Evolutionary conservation across 2,797 vertebrate species (phyloP).

Genomic region (Lepus oiostolus): DNA sequence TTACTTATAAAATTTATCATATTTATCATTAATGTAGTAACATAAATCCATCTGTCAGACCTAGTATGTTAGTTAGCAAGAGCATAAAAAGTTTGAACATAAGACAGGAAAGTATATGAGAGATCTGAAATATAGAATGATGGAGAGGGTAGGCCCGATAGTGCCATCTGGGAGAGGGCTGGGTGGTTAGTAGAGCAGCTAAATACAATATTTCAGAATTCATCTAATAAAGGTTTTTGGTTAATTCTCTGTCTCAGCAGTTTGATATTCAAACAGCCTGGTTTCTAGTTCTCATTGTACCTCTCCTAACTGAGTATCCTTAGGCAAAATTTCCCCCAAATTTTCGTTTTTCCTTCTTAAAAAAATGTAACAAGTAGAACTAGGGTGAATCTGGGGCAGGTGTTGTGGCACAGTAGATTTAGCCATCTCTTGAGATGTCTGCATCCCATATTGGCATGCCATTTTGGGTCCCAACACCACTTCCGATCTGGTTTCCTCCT

Average conservation of each 20-base stretch:
- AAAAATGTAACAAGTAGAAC: not conserved
- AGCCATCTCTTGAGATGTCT: too few species aligned
- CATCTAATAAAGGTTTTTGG: not conserved
- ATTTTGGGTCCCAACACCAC: too few species aligned
- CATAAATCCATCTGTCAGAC: not conserved
- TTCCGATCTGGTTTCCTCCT: too few species aligned
- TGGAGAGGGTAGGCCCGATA: not conserved
- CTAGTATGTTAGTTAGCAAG: not conserved
- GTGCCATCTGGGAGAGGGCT: not conserved
- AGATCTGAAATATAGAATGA: not conserved
- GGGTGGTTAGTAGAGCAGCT: not conserved
- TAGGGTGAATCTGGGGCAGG: not conserved
- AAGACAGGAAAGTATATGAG: constrained; percentile 9
- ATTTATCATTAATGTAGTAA: constrained; percentile 5
- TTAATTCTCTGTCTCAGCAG: not conserved
- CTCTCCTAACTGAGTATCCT: not conserved
- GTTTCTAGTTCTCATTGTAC: not conserved
- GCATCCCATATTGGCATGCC: too few species aligned
- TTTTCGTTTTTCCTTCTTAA: not conserved
- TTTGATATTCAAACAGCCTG: not conserved
- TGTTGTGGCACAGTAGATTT: too few species aligned
- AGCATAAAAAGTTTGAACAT: not conserved
- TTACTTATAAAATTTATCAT: not conserved
- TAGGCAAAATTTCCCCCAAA: not conserved
- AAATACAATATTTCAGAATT: not conserved